Evolutionary conservation across 2,888 invertebrate species (phyloP).

Genomic region (Athrips mouffetella): DNA sequence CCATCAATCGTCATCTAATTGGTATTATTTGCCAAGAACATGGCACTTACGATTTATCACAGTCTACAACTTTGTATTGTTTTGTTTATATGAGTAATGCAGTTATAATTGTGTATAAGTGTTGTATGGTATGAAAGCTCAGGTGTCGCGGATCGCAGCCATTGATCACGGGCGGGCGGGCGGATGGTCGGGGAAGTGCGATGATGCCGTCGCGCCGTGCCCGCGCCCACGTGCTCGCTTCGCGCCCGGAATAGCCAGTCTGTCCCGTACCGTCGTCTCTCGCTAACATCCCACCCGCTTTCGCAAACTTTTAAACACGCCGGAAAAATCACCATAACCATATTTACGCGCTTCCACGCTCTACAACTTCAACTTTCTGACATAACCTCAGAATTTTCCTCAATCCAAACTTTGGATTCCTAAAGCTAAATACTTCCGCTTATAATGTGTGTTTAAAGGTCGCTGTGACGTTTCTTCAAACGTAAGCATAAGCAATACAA

Average conservation of each 20-base stretch:
- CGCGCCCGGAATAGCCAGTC: conserved; percentile 72
- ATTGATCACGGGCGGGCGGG: conserved; percentile 66
- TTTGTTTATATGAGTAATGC: conserved; percentile 7
- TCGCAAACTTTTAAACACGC: conserved; percentile 16
- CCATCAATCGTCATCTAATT: conserved; percentile 2
- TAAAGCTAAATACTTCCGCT: conserved; percentile 6
- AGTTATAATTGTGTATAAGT: conserved; percentile 12
- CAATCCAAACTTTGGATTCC: background rate
- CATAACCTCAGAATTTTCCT: conserved; percentile 1
- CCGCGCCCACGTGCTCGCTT: conserved; percentile 66
- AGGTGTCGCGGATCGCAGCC: conserved; percentile 38
- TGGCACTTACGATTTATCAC: background rate
- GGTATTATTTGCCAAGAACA: background rate
- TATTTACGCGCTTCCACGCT: background rate
- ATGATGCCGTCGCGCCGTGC: background rate
- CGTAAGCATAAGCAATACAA: conserved; percentile 17
- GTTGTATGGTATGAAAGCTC: conserved; percentile 10
- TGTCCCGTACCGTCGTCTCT: conserved; percentile 51
- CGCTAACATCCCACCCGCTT: conserved; percentile 41
- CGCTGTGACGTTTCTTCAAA: conserved; percentile 17
- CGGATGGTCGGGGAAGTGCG: conserved; percentile 38
- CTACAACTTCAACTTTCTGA: background rate
- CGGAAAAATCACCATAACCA: conserved; percentile 2
- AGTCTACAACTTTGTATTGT: background rate
- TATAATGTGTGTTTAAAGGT: conserved; percentile 7